phyloP scores from a whole-genome alignment of 2,888 invertebrate genomes.

The Drosophila demipolita region DNA sequence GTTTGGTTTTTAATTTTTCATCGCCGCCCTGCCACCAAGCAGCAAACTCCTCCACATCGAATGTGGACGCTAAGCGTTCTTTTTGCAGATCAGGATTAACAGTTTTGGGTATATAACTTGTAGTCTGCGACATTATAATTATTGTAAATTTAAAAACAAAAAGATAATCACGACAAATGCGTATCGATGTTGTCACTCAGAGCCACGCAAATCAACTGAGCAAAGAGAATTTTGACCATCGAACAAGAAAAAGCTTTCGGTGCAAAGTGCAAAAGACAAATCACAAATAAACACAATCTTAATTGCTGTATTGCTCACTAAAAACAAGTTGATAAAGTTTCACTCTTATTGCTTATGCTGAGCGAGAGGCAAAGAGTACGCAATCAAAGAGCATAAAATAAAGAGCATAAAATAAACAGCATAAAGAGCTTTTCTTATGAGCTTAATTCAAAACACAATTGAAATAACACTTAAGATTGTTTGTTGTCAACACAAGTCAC shows the following conservation, averaged over 20 bases:
- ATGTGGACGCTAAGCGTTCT: conserved; percentile 85
- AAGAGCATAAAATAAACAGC: not conserved
- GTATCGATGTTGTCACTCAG: conserved; percentile 29
- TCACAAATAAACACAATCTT: not conserved
- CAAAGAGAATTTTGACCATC: not conserved
- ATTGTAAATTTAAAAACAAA: not conserved
- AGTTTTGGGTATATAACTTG: conserved; percentile 64
- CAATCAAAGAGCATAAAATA: not conserved
- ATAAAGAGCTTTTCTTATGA: not conserved
- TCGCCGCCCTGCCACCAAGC: conserved; percentile 91
- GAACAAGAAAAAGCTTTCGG: conserved; percentile 44
- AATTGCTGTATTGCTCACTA: not conserved
- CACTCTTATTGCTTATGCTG: not conserved
- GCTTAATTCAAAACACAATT: not conserved
- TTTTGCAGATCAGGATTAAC: conserved; percentile 79
- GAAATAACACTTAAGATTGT: not conserved
- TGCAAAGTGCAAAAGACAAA: conserved; percentile 53
- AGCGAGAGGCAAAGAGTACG: conserved; percentile 7
- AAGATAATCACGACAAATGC: conserved; percentile 2
- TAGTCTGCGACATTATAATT: conserved; percentile 62
- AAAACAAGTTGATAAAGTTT: conserved; percentile 10
- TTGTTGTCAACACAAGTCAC: not conserved
- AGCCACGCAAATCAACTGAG: conserved; percentile 47
- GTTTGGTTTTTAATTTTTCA: conserved; percentile 85
- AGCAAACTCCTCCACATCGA: conserved; percentile 90